Evolutionary conservation across 2,888 invertebrate genomes (phyloP).

Genomic region (Dyspetes luteomarginatus): DNA sequence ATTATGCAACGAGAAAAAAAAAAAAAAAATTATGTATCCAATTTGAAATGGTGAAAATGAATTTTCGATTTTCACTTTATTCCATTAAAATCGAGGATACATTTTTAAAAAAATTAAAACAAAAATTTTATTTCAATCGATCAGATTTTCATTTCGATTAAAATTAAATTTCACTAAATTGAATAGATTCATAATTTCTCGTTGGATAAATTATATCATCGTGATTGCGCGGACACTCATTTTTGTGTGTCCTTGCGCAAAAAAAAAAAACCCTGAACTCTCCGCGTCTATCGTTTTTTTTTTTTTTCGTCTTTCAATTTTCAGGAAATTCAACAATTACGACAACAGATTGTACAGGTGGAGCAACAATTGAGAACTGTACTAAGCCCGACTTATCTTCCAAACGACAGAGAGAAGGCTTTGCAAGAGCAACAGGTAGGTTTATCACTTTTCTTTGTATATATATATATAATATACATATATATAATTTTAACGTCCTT

Average conservation of each 20-base stretch:
- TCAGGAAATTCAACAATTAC: constrained; percentile 92
- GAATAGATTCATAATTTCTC: constrained; percentile 1
- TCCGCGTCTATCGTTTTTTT: constrained; percentile 36
- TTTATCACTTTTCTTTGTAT: constrained; percentile 62
- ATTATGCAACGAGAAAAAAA: constrained; percentile 14
- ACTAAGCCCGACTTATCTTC: constrained; percentile 92
- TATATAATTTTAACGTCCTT: constrained; percentile 61
- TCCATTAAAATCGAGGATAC: background rate
- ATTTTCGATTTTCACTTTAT: no score
- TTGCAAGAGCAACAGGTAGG: constrained; percentile 95
- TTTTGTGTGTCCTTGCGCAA: constrained; percentile 24
- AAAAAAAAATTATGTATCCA: no score
- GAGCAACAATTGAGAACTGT: constrained; percentile 94
- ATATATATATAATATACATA: constrained; percentile 11
- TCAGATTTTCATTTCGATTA: constrained; percentile 2
- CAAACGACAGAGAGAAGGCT: constrained; percentile 92
- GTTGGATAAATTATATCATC: no score
- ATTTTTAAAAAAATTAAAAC: background rate
- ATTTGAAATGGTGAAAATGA: no score
- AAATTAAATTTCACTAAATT: background rate
- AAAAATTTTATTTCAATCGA: background rate
- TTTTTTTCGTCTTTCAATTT: constrained; percentile 67
- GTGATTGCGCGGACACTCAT: background rate
- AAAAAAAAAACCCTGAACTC: constrained; percentile 29
- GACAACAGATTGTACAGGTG: constrained; percentile 93